Percentiles rank a stretch among this genome's conserved stretches.
Conservation (phyloP, 2,888 invertebrate species). For the Clunio marinus region DNA sequence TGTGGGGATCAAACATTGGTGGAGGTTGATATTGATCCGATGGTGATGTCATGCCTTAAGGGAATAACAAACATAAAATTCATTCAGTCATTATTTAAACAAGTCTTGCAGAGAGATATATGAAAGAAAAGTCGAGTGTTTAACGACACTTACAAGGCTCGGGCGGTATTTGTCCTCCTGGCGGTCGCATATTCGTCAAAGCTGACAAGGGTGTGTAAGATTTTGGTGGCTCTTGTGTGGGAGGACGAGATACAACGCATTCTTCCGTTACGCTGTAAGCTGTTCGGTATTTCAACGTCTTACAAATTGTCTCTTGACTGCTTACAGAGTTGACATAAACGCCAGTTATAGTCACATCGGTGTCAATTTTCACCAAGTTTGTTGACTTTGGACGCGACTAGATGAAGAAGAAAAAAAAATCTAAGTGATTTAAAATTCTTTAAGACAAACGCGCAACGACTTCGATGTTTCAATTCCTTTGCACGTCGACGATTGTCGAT, state of each 20-base stretch:
- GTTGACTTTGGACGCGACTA: slow-evolving; percentile 52
- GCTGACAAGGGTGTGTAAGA: slow-evolving; percentile 81
- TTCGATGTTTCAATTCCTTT: too few species aligned
- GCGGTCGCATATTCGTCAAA: slow-evolving; percentile 83
- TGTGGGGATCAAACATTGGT: slow-evolving; percentile 36
- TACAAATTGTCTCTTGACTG: slow-evolving; percentile 77
- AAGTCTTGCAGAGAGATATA: too few species aligned
- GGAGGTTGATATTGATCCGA: slow-evolving; percentile 36
- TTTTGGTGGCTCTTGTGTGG: slow-evolving; percentile 53
- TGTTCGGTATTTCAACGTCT: slow-evolving; percentile 83
- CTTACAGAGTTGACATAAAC: slow-evolving; percentile 72
- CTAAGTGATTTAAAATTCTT: not conserved
- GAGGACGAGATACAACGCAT: slow-evolving; percentile 62
- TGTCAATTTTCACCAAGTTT: slow-evolving; percentile 73
- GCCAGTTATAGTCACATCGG: slow-evolving; percentile 82
- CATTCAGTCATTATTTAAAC: not conserved
- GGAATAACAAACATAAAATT: slow-evolving; percentile 4
- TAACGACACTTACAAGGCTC: slow-evolving; percentile 54
- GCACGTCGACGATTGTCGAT: too few species aligned
- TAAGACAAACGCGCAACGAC: not conserved
- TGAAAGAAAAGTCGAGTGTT: slow-evolving; percentile 20
- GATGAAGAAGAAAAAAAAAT: not conserved
- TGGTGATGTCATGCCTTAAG: slow-evolving; percentile 27
- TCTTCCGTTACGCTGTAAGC: slow-evolving; percentile 84
- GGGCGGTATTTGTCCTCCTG: slow-evolving; percentile 66